Evolutionary conservation across 2,888 invertebrate species (phyloP), one percentile per base, ranked within the genome.

Genomic region (Drosophila meridiana): DNA sequence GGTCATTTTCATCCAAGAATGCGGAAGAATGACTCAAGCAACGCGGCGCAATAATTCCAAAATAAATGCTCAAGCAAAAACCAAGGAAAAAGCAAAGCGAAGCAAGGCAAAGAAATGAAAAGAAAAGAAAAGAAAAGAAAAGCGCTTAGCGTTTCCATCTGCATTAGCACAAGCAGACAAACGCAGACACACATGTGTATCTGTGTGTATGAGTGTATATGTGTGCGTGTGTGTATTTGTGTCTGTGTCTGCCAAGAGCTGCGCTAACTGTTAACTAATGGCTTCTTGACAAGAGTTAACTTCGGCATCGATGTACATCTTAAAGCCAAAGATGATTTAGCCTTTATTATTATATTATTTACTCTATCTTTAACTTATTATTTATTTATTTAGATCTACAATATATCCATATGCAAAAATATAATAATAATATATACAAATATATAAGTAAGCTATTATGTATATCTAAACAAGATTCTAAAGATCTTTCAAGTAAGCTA

Each of bases 11-110:
- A 78, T 75, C 77, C 77, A 89, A 84, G 92, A 91, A 91, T 92
- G 91, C 91, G 91, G 91, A 91, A 85, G 85, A 87, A 91, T 91
- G 89, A 87, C 87, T 87, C 82, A 90, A 90, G 87, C 87, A 83
- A 83, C 81, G 86, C 86, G 82, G 82, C 80, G 80, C 88, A 89
- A 91, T 90, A 90, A 91, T 86, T 90, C 83, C 87, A 91, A 88
- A 91, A 90, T 90, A 91, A 90, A 91, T 89, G 89, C 80, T 80
- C 77, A 52, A 78, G 83, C 76, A 89, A 85, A 79, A 47, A 8
- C 32, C 30, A 57, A 43, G 32, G 42, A 57, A 32, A 59, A 59
- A 28, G 20, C 38, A 40, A 60, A 32, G 42, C 43, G 13, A 58
- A 28, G 38, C 40, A 38, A 47, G 6, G 78, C 40, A 40, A 70